Evolutionary conservation across 2,888 invertebrate genomes (phyloP), one percentile per base, ranked within the genome.

Genomic region (Caenorhabditis wallacei): DNA sequence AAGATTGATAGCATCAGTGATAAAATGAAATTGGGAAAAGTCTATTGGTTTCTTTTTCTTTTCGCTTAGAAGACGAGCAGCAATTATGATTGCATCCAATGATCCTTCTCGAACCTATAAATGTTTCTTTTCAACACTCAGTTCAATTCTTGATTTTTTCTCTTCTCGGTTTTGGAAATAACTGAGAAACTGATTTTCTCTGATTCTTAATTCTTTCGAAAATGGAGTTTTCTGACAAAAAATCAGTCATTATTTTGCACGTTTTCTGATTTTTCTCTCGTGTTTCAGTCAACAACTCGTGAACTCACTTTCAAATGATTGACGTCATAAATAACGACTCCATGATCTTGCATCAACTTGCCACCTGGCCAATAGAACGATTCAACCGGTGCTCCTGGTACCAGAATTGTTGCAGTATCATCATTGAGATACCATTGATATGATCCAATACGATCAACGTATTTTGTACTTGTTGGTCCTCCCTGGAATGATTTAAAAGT

Each of bases 1-100:
- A 20, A 92, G 88, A 81, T 92, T 92, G 69, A 92, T 88, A n/a
- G 90, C 88, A 78, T 92, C 92, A 13, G 91, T 92, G 82, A 92
- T 90, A 76, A 92, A 89, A 68, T 92, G 90, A 78, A 84, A 92
- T 71, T 92, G 87, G 53, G 88, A 88, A 78, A 92, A 92, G 78
- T 92, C 89, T 26, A 91, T 87, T 37, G 89, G 89, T 69, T 91
- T 91, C 86, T 90, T 90, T 71, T 84, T 85, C 68, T 90, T 89
- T 37, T 88, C 89, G 10, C 88, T 68, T 16, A 89, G 56, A 24
- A 84, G 79, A 57, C 88, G 88, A 24, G 90, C 88, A 8, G 91
- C 92, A 26, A 91, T 88, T 53, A 92, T 90, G 30, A 87, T 82
- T 11, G 92, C 80, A 78, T 92, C 92, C 61, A 92, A 76, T 8